Evolutionary conservation across 1,140 invertebrate genomes (phyloP).

Genomic region (Laupala kohalensis): DNA sequence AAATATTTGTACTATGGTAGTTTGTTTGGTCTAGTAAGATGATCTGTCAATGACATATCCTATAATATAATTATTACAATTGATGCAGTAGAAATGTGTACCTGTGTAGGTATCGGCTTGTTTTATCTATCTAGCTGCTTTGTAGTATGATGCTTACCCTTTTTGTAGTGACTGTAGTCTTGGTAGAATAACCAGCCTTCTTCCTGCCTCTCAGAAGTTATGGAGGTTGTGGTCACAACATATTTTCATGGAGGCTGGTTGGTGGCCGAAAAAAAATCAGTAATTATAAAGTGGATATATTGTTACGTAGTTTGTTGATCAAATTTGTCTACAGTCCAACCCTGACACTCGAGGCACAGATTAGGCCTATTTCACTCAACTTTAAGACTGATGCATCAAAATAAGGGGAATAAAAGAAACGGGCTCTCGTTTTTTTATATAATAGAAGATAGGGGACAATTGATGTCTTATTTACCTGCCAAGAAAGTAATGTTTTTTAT

Average conservation of each 20-base stretch:
- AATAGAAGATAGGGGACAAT: conserved; percentile 4
- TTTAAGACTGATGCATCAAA: conserved; percentile 16
- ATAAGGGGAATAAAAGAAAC: conserved; percentile 9
- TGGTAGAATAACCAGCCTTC: neutral
- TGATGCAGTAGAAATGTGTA: neutral
- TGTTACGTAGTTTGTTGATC: conserved; percentile 3
- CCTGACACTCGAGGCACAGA: conserved; percentile 8
- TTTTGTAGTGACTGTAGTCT: neutral
- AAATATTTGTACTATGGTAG: neutral
- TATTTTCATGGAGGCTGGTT: neutral
- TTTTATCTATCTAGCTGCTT: neutral
- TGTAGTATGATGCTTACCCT: neutral
- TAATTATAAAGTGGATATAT: neutral
- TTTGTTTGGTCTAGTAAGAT: neutral
- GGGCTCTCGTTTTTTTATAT: conserved; percentile 10
- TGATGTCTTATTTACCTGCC: conserved; percentile 11
- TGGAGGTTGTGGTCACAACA: neutral
- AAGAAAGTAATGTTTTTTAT: conserved; percentile 2
- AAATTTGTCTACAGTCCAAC: conserved; percentile 4
- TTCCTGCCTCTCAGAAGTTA: neutral
- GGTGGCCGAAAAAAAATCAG: neutral
- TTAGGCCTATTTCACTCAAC: conserved; percentile 17
- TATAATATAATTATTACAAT: neutral
- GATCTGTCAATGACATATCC: neutral
- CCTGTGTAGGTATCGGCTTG: neutral